phyloP scores from a whole-genome alignment of 2,113 vertebrate genomes.

The Rhipidura dahli region DNA sequence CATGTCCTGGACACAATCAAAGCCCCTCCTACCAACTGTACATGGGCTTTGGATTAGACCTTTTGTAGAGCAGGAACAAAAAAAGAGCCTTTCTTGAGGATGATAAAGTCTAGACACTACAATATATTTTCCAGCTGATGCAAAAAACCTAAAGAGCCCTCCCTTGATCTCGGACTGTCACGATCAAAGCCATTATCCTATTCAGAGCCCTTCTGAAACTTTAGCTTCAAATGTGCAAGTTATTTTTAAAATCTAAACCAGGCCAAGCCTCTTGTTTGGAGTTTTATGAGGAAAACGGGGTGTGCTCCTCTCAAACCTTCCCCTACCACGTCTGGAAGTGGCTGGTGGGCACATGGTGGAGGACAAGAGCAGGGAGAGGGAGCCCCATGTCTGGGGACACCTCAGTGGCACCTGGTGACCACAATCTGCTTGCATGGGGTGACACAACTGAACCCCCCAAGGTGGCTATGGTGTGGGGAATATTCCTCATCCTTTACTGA shows the following conservation, averaged over 20 bases:
- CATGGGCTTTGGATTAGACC: constrained; percentile 2
- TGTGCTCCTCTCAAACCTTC: background rate
- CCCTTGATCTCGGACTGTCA: constrained; percentile 47
- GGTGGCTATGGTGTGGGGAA: background rate
- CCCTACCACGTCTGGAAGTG: background rate
- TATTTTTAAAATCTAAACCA: constrained; percentile 69
- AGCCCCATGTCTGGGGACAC: background rate
- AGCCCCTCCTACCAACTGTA: background rate
- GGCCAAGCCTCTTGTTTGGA: constrained; percentile 17
- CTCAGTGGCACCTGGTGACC: background rate
- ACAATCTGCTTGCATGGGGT: fast-evolving
- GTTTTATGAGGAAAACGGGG: constrained; percentile 19
- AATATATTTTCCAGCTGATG: constrained; percentile 59
- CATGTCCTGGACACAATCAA: background rate
- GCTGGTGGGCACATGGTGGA: background rate
- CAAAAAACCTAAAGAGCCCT: constrained; percentile 32
- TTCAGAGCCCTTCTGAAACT: constrained; percentile 49
- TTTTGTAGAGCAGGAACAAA: background rate
- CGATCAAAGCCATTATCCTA: constrained; percentile 58
- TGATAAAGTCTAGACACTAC: constrained; percentile 53
- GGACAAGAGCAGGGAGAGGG: background rate
- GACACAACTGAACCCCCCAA: background rate
- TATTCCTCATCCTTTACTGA: background rate
- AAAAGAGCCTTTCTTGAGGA: background rate
- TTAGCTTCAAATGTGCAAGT: constrained; percentile 55